Base-by-base conservation (phyloP, 2,888 invertebrate species). In the Heliconius hortense region DNA sequence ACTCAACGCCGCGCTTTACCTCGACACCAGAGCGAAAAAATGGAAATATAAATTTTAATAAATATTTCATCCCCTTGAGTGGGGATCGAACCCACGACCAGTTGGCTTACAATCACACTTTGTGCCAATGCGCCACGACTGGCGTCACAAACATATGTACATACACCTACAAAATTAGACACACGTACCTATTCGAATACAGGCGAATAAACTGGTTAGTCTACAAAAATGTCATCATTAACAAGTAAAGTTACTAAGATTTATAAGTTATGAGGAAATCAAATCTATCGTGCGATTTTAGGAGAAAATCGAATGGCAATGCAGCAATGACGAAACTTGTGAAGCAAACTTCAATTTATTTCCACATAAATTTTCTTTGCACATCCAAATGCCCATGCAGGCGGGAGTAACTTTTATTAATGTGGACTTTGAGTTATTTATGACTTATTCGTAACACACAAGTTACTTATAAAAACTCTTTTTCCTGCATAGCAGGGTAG, bases 331-430 rank as follows among this genome's bases (percentile, higher is more conserved):
- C 13, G 13, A 53, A 69, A 69, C 68, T 69, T 69, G 48, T 31
- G 53, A 69, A 53, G 68, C 31, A 53, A 56, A 69, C 68, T 53
- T 69, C 68, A 69, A 69, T 69, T 69, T 69, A 69, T 69, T 31
- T 21, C 56, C 53, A 56, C 56, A 69, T 69, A 69, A 69, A 69
- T 69, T 69, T 69, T 56, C n/a, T 56, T 56, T 56, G 69, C 69
- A 56, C 69, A 69, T 69, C 69, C 69, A 69, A 69, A 69, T 24
- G 69, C 35, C 69, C 69, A 24, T 56, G 31, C 69, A 69, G 15
- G 69, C 69, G 53, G 18, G 31, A 56, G 28, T 31, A 69, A 69
- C 56, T 69, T 69, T 56, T 69, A 69, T 69, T n/a, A 69, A 69
- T 69, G 68, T 28, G 24, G 56, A 69, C 53, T 69, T 56, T 31